Evolutionary conservation across 2,113 vertebrate species (phyloP), one percentile per base, ranked within the genome.

Genomic region (Syrrhaptes paradoxus): DNA sequence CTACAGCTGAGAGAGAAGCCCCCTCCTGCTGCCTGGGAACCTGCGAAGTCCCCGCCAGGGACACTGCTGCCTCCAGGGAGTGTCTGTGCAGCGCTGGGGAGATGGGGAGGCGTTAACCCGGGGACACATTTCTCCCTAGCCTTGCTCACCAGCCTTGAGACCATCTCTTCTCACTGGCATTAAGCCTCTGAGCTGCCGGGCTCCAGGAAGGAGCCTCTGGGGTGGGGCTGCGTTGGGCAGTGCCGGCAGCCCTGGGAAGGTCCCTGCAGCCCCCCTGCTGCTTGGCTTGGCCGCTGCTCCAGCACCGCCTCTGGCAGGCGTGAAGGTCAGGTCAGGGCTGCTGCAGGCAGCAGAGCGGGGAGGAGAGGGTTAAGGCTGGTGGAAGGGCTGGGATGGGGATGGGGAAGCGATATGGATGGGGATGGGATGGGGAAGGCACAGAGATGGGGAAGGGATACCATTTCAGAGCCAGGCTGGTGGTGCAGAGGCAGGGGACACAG

Each of bases 271-370:
- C 31, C 66, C 87, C 2, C 0, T 4, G 41, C 25, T 1, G 41
- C 41, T 41, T 41, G 41, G 41, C 41, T 5, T 41, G 41, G 41
- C 13, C 0, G 4, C 85, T 36, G 79, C 57, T 57, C 62, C 78
- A n/a, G 17, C 0, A 58, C 63, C 2, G 0, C 21, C 75, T 57
- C 70, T 2, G 2, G 51, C 79, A 24, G 7, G 83, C 17, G 3
- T 76, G 87, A 94, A 93, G 88, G 74, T 91, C 94, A 89, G 89
- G 66, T 41, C 73, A 73, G 75, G 71, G 86, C 87, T 90, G 67
- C 62, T 49, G 67, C 89, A 28, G 36, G 75, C 11, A 41, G 66
- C 28, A 59, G 66, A 82, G 49, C 21, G 13, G 84, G 0, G 7
- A 90, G 62, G 59, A 83, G 43, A 67, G 87, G 65, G 85, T 95